A percentile compares a stretch with the other conserved stretches of the same genome.
Evolutionary conservation across 1,140 invertebrate species (phyloP).

Genomic region (Cydia strobilella): DNA sequence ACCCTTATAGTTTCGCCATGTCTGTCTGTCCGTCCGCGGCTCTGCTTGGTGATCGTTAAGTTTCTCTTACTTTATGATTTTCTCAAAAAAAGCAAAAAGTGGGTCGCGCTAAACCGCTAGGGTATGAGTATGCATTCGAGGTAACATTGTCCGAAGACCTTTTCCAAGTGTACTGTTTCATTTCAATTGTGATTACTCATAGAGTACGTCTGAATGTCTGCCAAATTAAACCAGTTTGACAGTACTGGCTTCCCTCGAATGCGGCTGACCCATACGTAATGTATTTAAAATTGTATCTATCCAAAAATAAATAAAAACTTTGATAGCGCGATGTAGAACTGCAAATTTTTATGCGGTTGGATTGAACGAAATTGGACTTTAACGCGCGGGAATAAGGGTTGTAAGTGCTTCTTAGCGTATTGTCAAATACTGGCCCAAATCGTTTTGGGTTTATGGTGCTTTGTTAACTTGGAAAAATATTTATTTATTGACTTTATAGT

Average conservation of each 20-base stretch:
- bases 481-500: too few relatives aligned
- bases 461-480: background rate
- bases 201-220: constrained; percentile 2
- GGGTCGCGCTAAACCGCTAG: constrained; percentile 4
- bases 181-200: background rate
- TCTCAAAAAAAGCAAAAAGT: background rate
- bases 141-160: background rate
- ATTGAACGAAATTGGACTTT: background rate
- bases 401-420: background rate
- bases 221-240: constrained; percentile 11
- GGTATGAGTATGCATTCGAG: background rate
- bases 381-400: background rate
- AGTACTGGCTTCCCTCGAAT: background rate
- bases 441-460: background rate
- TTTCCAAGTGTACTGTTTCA: background rate
- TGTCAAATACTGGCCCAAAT: background rate
- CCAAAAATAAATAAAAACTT: background rate
- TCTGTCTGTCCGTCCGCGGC: too few relatives aligned
- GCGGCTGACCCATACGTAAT: background rate
- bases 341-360: background rate
- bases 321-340: constrained; percentile 20
- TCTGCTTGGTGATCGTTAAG: too few relatives aligned
- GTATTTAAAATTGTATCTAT: background rate
- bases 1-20: too few relatives aligned
- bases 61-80: too few relatives aligned